These are phyloP conservation scores for Petrolisthes cinctipes DNA, from an alignment of 2,888 invertebrate species.

Conservation along the genomic window DNA sequence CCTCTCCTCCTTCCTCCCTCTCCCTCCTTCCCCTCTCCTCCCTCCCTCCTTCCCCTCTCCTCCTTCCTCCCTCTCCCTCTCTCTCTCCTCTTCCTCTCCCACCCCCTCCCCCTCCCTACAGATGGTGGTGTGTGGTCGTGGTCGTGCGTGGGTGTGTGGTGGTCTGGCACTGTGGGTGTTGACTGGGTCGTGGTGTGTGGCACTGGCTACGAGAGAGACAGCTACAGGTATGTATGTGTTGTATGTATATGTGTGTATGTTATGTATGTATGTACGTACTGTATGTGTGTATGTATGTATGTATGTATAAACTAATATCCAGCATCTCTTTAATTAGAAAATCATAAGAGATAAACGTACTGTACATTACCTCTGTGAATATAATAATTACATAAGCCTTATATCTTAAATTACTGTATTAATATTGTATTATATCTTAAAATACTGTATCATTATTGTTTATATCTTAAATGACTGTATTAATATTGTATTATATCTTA, in stretches of 20 bases:
- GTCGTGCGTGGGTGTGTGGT: background rate
- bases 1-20: background rate
- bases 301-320: background rate
- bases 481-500: too few species aligned
- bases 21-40: background rate
- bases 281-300: too few species aligned
- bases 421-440: too few species aligned
- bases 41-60: too few species aligned
- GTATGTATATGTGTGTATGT: constrained; percentile 6
- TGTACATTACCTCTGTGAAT: too few species aligned
- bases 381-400: too few species aligned
- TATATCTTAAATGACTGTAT: too few species aligned
- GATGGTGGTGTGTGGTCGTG: constrained; percentile 1
- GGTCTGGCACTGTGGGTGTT: constrained; percentile 13
- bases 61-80: constrained; percentile 5
- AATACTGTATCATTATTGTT: too few species aligned
- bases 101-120: background rate
- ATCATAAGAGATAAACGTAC: too few species aligned
- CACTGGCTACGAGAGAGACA: background rate
- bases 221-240: background rate
- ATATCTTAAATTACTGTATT: too few species aligned
- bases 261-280: background rate
- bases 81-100: background rate
- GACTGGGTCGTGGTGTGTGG: constrained; percentile 7
- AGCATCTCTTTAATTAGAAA: background rate